These are phyloP conservation scores for Oligia latruncula DNA, from an alignment of 2,888 invertebrate species.

Conservation along the genomic window DNA sequence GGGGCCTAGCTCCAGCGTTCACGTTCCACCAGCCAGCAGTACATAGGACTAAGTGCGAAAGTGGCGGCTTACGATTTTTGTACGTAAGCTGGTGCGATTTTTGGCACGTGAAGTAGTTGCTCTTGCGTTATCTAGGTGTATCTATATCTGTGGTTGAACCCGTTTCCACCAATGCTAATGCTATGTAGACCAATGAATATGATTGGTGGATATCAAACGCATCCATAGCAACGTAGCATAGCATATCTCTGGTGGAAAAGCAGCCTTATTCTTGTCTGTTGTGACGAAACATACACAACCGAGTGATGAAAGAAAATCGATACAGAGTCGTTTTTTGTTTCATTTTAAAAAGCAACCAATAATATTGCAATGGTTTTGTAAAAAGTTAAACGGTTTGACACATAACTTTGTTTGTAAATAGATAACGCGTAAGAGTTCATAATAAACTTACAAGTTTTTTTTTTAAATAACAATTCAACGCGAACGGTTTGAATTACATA, in stretches of 20 bases:
- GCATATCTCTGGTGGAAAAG: neutral
- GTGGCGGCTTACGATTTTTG: too few relatives aligned
- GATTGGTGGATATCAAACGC: too few relatives aligned
- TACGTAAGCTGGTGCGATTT: too few relatives aligned
- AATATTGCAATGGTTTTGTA: conserved; percentile 31
- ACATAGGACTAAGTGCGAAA: too few relatives aligned
- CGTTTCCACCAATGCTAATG: too few relatives aligned
- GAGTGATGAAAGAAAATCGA: conserved; percentile 18
- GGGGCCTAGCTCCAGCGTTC: too few relatives aligned
- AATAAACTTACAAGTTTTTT: conserved; percentile 2
- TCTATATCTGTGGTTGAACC: too few relatives aligned
- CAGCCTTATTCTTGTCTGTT: neutral
- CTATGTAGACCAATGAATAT: too few relatives aligned
- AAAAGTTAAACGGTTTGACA: conserved; percentile 50
- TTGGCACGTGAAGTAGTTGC: too few relatives aligned
- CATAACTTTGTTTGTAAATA: conserved; percentile 16
- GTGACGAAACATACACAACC: conserved; percentile 25
- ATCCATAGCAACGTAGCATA: neutral
- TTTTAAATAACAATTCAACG: neutral
- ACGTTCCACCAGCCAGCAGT: too few relatives aligned
- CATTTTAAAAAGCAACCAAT: conserved; percentile 25
- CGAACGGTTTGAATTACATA: neutral
- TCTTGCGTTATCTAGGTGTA: too few relatives aligned
- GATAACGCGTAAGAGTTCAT: conserved; percentile 4
- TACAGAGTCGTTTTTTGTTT: conserved; percentile 1